Base-by-base conservation (phyloP, 2,797 vertebrate species). In the Amblyopsis hoosieri region DNA sequence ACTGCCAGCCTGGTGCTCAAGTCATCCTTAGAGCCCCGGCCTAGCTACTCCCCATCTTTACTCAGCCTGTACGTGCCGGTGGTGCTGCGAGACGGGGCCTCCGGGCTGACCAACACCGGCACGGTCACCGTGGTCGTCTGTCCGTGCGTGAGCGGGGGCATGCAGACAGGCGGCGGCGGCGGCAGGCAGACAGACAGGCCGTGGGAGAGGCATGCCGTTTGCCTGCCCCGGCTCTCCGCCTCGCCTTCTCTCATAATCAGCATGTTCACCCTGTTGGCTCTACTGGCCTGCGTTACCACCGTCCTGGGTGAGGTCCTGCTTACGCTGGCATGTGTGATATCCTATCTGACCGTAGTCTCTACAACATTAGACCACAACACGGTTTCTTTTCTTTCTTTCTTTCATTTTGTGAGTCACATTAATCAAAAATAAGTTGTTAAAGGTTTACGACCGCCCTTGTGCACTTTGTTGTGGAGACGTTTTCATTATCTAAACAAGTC, bases 81-180 rank as follows among this genome's bases (percentile, higher is more conserved):
- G 46, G 92, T 95, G 67, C 89, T 96, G 57, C 91, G 88, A 57
- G 96, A 97, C 10, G 92, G 92, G 1, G 90, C 86, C 56, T 95
- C 93, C 0, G 92, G 90, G 46, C 92, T 95, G 62, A 94, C 92
- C 82, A 94, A 94, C 85, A 96, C 95, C 0, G 94, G 91, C 75
- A 97, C 95, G 0, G 92, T 97, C 78, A 96, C 95, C 0, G 90
- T 97, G 74, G 95, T 93, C 15, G 78, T 96, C 63, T 97, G 96
- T 78, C 95, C 92, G 37, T 97, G 96, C 79, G 89, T 92, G 84
- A 85, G 87, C 0, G 94, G 94, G 1, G 94, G 94, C 61, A 94
- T 94, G 92, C 93, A 80, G 90, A 94, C 89, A 0, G 93, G 88
- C 79, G 89, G 90, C 9, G 67, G 23, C 10, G 67, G 78, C 60